Conservation (phyloP, 1,140 invertebrate species). For the Procambarus virginalis region DNA sequence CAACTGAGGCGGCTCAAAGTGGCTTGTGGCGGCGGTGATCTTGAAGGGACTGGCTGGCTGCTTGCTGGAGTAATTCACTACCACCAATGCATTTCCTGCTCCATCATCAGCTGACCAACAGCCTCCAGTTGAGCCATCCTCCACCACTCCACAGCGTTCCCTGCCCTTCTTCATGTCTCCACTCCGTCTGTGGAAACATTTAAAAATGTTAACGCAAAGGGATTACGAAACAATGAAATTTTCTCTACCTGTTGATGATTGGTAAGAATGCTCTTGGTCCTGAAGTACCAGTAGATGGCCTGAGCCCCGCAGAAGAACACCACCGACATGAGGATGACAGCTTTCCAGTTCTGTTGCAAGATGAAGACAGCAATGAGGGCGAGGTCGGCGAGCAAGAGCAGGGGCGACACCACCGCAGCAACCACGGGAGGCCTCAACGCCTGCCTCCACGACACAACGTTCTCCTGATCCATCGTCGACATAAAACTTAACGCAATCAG, state of each 20-base stretch:
- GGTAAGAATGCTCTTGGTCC: background rate
- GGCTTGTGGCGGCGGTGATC: no score
- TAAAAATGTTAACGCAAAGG: background rate
- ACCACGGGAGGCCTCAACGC: background rate
- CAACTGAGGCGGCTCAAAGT: no score
- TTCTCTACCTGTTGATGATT: background rate
- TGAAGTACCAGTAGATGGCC: slow-evolving; percentile 11
- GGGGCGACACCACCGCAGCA: background rate
- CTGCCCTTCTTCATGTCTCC: background rate
- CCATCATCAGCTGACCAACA: background rate
- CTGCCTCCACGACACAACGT: background rate
- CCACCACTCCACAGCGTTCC: background rate
- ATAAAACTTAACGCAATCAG: background rate
- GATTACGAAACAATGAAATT: background rate
- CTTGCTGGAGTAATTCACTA: background rate
- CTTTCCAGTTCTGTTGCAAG: background rate
- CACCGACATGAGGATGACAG: background rate
- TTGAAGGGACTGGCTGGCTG: background rate
- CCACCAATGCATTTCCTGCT: background rate
- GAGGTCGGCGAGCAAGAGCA: background rate
- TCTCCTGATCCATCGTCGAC: background rate
- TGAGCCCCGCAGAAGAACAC: background rate
- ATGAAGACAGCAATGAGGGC: background rate
- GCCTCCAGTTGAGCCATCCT: background rate
- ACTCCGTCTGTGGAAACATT: slow-evolving; percentile 1